phyloP scores from a whole-genome alignment of 2,797 vertebrate species.

The Syndactyla subalaris region DNA sequence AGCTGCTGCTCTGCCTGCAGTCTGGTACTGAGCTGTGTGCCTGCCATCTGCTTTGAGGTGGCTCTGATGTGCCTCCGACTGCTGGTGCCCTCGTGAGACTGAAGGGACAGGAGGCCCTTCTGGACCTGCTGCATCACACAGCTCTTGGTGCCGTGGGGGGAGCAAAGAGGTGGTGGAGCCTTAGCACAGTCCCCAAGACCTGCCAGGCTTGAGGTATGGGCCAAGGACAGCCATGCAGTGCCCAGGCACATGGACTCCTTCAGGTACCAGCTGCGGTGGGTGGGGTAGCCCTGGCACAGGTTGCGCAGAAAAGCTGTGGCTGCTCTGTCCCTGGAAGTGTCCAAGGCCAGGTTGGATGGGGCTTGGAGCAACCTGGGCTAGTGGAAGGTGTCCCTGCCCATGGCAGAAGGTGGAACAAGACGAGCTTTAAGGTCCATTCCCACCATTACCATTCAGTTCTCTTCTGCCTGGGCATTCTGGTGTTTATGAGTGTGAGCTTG shows the following conservation, averaged over 20 bases:
- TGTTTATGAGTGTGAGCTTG: neutral
- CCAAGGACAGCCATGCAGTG: fast-evolving
- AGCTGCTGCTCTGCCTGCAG: neutral
- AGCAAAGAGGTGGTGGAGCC: neutral
- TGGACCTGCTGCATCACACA: neutral
- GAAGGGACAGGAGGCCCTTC: neutral
- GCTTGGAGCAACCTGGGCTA: neutral
- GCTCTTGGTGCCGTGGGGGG: fast-evolving
- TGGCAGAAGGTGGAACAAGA: fast-evolving
- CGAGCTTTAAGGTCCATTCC: neutral
- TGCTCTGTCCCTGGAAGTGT: neutral
- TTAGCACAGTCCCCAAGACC: fast-evolving
- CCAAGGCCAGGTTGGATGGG: neutral
- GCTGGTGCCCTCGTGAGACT: neutral
- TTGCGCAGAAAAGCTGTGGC: neutral
- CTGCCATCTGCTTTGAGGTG: neutral
- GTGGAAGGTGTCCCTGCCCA: neutral
- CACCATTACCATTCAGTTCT: neutral
- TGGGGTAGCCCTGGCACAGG: neutral
- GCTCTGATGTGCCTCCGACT: neutral
- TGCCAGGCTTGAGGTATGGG: neutral
- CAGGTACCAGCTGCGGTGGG: neutral
- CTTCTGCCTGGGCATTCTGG: fast-evolving
- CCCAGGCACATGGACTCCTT: neutral
- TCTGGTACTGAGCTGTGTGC: too few relatives aligned